Base-by-base conservation (phyloP, 2,888 invertebrate genomes). In the Zhuqinia jingwanae region DNA sequence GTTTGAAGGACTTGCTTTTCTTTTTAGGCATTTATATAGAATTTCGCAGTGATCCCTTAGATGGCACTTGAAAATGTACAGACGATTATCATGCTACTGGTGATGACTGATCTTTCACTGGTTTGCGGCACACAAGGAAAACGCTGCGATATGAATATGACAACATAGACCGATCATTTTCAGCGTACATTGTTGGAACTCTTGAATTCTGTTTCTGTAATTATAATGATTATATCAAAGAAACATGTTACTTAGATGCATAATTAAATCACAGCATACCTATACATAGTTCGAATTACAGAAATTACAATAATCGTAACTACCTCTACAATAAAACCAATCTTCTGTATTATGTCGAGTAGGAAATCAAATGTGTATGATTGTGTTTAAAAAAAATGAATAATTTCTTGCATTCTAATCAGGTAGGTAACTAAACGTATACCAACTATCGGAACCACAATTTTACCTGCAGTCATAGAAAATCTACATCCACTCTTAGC, bases 141-240 rank as follows among this genome's bases (percentile, higher is more conserved):
- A 98, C 96, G 80, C 98, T 98, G 91, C 96, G 95, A 91, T 99
- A 99, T 91, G 96, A 96, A 91, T 97, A 97, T 90, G 96, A 96
- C 91, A 98, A 94, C 98, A 99, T 98, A 0, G 98, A 98, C 87
- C 95, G 94, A 0, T 96, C 95, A 92, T 98, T 98, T 92, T 98
- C 98, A 5, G 98, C 96, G 92, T 99, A 99, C 91, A 96, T 95
- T 53, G 97, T 96, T 91, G 95, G 95, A 0, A 98, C 94, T 15
- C 95, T 95, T 0, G 95, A 95, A 91, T 96, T 93, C 92, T 96
- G 96, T 93, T 96, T 96, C 95, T 96, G 94, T 82, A 93, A 92
- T 47, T 36, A 73, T n/a, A 80, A 84, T 80, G 15, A 10, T 68
- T 13, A 68, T 45, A 15, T 45, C 36, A 80, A 17, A 22, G 15